phyloP scores from a whole-genome alignment of 2,113 vertebrate genomes.

The Bucco capensis region DNA sequence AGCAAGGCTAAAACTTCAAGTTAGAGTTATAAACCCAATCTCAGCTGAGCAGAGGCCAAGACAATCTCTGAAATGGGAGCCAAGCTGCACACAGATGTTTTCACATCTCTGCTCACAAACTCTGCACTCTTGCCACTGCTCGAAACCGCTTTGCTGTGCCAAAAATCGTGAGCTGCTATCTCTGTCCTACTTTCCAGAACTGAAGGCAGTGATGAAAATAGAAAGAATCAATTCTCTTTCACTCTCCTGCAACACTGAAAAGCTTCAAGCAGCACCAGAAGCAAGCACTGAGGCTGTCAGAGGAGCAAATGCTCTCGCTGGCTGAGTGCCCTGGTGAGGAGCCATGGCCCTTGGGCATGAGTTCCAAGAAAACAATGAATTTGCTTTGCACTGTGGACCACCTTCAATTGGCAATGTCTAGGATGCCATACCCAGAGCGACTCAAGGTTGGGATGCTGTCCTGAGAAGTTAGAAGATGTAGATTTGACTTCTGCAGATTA shows the following conservation, averaged over 20 bases:
- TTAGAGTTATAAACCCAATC: background rate
- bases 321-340: background rate
- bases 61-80: background rate
- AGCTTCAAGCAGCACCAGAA: background rate
- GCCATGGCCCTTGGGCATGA: background rate
- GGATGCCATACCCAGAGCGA: background rate
- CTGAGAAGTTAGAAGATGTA: background rate
- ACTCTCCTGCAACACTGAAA: background rate
- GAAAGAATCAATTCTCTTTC: conserved; percentile 44
- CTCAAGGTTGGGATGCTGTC: background rate
- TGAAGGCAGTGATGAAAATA: conserved; percentile 47
- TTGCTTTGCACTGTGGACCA: background rate
- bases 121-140: background rate
- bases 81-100: background rate
- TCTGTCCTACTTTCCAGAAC: conserved; percentile 50
- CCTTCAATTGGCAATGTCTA: background rate
- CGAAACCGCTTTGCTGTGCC: background rate
- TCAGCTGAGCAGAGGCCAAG: background rate
- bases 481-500: background rate
- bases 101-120: conserved; percentile 32
- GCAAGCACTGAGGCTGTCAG: background rate
- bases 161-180: conserved; percentile 47
- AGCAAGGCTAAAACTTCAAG: background rate
- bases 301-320: background rate
- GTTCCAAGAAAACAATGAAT: rapidly evolving